A percentile compares a stretch with the other conserved stretches of the same genome.
Conservation (phyloP, 2,113 vertebrate genomes). For the Trinectes maculatus region DNA sequence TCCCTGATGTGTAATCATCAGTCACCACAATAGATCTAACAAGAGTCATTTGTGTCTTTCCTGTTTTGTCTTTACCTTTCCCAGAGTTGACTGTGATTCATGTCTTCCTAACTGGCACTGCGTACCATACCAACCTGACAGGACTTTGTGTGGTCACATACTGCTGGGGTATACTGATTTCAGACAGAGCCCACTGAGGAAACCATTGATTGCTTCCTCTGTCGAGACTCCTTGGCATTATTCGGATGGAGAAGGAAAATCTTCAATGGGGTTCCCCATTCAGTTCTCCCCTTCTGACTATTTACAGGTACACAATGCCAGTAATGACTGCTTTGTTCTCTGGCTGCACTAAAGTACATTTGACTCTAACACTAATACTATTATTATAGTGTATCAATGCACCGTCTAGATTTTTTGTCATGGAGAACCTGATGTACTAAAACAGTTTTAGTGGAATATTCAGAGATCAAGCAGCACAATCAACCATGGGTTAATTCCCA, state of each 20-base stretch:
- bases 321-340: slow-evolving; percentile 9
- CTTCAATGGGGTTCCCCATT: slow-evolving; percentile 43
- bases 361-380: no score
- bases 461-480: no score
- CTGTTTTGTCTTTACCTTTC: slow-evolving; percentile 61
- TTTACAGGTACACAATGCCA: slow-evolving; percentile 14
- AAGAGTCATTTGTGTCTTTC: slow-evolving; percentile 61
- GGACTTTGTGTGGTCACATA: slow-evolving; percentile 13
- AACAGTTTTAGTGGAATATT: no score
- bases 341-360: not conserved
- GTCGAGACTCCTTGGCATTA: slow-evolving; percentile 40
- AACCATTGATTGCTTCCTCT: slow-evolving; percentile 64
- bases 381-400: no score
- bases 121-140: slow-evolving; percentile 31
- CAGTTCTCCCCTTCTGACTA: slow-evolving; percentile 18
- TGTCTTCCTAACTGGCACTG: slow-evolving; percentile 56
- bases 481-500: no score
- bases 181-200: slow-evolving; percentile 20
- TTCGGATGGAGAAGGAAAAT: slow-evolving; percentile 17
- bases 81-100: slow-evolving; percentile 52
- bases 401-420: no score
- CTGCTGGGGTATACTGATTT: slow-evolving; percentile 14
- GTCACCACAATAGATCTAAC: slow-evolving; percentile 61
- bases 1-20: slow-evolving; percentile 59
- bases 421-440: no score